A percentile compares a stretch with the other conserved stretches of the same genome.
These are phyloP conservation scores for Charanyca ferruginea DNA, from an alignment of 2,888 invertebrate genomes.

Conservation along the genomic window DNA sequence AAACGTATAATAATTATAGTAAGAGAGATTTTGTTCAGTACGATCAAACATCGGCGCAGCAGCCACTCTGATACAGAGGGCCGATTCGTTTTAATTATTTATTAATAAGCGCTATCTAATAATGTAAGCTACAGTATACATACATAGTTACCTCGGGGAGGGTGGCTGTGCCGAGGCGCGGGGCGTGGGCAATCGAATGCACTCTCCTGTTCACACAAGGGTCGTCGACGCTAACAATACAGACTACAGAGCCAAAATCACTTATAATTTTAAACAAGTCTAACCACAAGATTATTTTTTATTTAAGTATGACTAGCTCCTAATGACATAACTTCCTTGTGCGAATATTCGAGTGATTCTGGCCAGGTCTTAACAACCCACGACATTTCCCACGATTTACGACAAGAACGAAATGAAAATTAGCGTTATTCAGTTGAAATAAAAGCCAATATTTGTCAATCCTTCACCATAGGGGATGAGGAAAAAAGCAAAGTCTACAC, in stretches of 20 bases:
- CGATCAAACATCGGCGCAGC: conserved; percentile 79
- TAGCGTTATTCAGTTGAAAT: conserved; percentile 43
- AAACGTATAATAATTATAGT: conserved; percentile 68
- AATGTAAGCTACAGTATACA: conserved; percentile 78
- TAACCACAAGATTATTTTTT: conserved; percentile 24
- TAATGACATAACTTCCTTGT: conserved; percentile 22
- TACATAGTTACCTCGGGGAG: conserved; percentile 66
- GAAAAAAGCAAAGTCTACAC: conserved; percentile 60
- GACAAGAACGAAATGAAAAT: conserved; percentile 31
- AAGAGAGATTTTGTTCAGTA: conserved; percentile 84
- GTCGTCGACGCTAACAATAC: conserved; percentile 5
- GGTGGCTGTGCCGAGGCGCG: conserved; percentile 32
- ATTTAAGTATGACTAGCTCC: conserved; percentile 46
- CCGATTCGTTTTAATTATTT: conserved; percentile 77
- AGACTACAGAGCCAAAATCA: conserved; percentile 10
- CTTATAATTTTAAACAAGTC: conserved; percentile 34
- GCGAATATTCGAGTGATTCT: conserved; percentile 37
- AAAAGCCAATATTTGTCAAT: conserved; percentile 50
- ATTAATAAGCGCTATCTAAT: conserved; percentile 88
- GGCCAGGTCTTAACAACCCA: conserved; percentile 15
- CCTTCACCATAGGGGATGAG: conserved; percentile 49
- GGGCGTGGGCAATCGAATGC: not conserved
- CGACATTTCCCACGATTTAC: conserved; percentile 24
- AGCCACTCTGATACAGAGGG: conserved; percentile 88
- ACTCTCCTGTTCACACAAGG: conserved; percentile 35